phyloP scores from a whole-genome alignment of 2,113 vertebrate genomes.

The Phasianus colchicus region DNA sequence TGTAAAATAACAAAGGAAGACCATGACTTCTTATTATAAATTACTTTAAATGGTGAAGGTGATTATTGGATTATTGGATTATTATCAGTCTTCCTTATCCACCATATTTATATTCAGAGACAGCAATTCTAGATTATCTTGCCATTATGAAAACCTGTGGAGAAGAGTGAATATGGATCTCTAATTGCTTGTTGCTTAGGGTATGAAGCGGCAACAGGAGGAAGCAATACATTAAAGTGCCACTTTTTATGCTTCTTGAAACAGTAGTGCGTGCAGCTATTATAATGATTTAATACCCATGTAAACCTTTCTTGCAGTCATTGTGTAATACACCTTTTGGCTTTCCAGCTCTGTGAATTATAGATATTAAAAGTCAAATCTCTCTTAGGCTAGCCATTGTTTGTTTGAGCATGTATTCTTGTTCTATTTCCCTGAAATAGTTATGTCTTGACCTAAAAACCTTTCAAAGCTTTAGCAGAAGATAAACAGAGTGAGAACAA shows the following conservation, averaged over 20 bases:
- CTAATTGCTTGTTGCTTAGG: background rate
- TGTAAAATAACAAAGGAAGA: background rate
- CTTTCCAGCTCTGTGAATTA: background rate
- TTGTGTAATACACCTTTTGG: background rate
- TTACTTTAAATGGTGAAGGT: background rate
- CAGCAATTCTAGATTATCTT: background rate
- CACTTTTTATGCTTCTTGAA: background rate
- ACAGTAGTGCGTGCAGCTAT: background rate
- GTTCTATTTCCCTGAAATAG: background rate
- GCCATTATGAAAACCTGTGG: background rate
- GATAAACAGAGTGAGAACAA: background rate
- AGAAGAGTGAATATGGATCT: background rate
- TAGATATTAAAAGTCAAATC: background rate
- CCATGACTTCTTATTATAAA: background rate
- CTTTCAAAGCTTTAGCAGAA: background rate
- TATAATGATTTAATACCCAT: conserved; percentile 15
- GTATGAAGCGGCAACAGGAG: background rate
- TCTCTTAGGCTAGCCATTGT: background rate
- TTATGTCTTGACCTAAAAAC: background rate
- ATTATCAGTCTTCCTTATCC: background rate
- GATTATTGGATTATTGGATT: background rate
- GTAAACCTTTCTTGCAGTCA: background rate
- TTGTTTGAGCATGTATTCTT: background rate
- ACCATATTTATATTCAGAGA: background rate
- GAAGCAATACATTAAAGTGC: background rate